Conservation (phyloP, 2,888 invertebrate genomes). For the Eremobia ochroleuca region DNA sequence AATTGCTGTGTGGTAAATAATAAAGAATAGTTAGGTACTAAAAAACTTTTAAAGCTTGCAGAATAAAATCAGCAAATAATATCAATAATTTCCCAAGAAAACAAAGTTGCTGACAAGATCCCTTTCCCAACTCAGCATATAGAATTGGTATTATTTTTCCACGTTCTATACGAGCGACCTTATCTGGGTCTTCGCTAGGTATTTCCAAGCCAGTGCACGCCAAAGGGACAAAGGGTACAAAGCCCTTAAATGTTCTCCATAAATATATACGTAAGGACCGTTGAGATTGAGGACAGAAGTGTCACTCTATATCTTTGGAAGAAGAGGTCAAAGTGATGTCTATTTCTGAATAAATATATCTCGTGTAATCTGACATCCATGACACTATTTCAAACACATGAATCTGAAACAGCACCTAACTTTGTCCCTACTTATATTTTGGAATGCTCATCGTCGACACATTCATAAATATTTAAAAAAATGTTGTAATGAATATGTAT, state of each 20-base stretch:
- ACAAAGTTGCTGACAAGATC: slow-evolving; percentile 42
- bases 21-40: not conserved
- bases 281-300: slow-evolving; percentile 40
- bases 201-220: slow-evolving; percentile 68
- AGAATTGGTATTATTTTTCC: slow-evolving; percentile 65
- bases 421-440: too few relatives aligned
- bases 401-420: not conserved
- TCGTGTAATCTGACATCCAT: too few relatives aligned
- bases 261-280: slow-evolving; percentile 59
- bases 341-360: not conserved
- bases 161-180: slow-evolving; percentile 64
- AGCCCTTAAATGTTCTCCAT: slow-evolving; percentile 68
- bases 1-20: not conserved
- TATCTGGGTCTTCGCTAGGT: slow-evolving; percentile 62
- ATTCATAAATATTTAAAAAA: not conserved
- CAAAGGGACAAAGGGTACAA: slow-evolving; percentile 74
- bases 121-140: slow-evolving; percentile 45
- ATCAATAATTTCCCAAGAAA: slow-evolving; percentile 11
- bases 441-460: not conserved
- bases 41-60: not conserved
- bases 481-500: not conserved
- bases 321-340: not conserved
- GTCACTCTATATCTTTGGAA: slow-evolving; percentile 5
- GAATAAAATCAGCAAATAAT: not conserved
- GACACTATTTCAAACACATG: not conserved